Percentiles rank a stretch among this genome's conserved stretches.
These are phyloP conservation scores for Anhinga rufa DNA, from an alignment of 2,113 vertebrate species.

Conservation along the genomic window DNA sequence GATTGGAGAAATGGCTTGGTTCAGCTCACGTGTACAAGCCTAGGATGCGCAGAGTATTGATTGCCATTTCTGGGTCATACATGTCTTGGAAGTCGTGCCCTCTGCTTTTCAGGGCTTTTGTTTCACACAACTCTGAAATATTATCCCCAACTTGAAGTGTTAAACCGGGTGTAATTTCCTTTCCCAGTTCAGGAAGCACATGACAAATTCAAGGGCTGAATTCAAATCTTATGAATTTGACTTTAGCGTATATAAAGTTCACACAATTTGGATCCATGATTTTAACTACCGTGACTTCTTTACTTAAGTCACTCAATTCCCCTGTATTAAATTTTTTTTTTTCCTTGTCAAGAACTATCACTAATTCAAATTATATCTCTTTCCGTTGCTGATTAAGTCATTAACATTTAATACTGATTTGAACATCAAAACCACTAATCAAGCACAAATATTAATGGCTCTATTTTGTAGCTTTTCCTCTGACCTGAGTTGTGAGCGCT, in stretches of 20 bases:
- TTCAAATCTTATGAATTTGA: not conserved
- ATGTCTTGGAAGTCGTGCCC: not conserved
- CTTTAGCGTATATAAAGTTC: not conserved
- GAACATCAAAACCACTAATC: slow-evolving; percentile 45
- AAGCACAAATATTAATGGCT: slow-evolving; percentile 35
- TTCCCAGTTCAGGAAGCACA: not conserved
- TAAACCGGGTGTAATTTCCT: not conserved
- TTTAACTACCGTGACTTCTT: not conserved
- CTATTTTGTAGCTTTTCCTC: not conserved
- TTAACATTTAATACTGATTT: slow-evolving; percentile 61
- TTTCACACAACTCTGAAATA: not conserved
- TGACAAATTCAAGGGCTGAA: not conserved
- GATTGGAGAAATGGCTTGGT: not conserved
- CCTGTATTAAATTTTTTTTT: not conserved
- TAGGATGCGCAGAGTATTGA: not conserved
- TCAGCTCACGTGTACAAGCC: not conserved
- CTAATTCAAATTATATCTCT: slow-evolving; percentile 46
- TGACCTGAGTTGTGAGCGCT: not conserved
- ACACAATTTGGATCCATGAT: not conserved
- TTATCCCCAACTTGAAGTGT: not conserved
- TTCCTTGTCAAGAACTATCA: slow-evolving; percentile 9
- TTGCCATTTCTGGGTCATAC: not conserved
- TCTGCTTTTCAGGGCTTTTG: not conserved
- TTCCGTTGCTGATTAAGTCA: slow-evolving; percentile 54
- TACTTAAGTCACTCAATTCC: not conserved